Evolutionary conservation across 1,140 invertebrate genomes (phyloP).

Genomic region (Zaprionus ornatus): DNA sequence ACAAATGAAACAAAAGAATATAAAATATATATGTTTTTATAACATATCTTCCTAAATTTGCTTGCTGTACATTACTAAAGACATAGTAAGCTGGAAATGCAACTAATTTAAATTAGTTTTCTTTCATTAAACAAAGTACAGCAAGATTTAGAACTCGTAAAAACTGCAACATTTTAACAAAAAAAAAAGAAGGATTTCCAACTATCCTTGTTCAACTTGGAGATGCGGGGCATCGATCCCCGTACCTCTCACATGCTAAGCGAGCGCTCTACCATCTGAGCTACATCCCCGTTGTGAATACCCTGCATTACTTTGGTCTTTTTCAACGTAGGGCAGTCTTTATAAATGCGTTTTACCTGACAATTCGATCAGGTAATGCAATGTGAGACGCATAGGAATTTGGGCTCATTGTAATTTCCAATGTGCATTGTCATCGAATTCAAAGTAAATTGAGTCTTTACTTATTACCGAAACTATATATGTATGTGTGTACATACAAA

Average conservation of each 20-base stretch:
- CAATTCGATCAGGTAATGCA: background rate
- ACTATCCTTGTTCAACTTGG: constrained; percentile 45
- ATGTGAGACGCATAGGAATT: constrained; percentile 48
- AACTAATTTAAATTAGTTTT: too few species aligned
- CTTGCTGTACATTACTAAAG: too few species aligned
- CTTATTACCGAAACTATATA: background rate
- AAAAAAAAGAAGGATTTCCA: constrained; percentile 32
- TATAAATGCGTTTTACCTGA: background rate
- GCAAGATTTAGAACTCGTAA: background rate
- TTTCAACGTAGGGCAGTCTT: constrained; percentile 15
- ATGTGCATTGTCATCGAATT: constrained; percentile 59
- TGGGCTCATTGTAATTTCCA: constrained; percentile 32
- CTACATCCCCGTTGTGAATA: constrained; percentile 85
- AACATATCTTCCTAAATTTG: too few species aligned
- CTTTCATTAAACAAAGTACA: too few species aligned
- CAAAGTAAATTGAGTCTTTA: background rate
- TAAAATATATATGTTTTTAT: too few species aligned
- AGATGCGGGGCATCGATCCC: constrained; percentile 92
- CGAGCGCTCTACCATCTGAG: constrained; percentile 94
- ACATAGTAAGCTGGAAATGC: too few species aligned
- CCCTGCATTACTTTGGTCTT: constrained; percentile 23
- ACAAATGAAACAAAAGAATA: too few species aligned
- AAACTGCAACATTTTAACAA: background rate
- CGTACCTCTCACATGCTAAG: constrained; percentile 93
- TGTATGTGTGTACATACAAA: background rate